Evolutionary conservation across 2,113 vertebrate genomes (phyloP).

Genomic region (Kryptolebias marmoratus): DNA sequence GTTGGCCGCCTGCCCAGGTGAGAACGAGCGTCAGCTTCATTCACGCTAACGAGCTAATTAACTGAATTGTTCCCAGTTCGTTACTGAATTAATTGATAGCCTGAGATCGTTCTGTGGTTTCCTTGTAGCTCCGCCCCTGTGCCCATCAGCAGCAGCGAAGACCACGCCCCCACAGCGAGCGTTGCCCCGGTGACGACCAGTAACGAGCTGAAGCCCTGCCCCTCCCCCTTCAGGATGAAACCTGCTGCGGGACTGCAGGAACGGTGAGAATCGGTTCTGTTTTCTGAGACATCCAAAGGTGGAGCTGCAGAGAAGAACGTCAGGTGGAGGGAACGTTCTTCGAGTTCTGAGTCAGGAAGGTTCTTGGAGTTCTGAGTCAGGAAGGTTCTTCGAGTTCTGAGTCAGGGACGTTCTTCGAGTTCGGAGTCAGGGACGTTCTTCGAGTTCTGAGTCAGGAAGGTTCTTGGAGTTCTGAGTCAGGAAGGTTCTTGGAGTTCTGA

Average conservation of each 20-base stretch:
- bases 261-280: conserved; percentile 74
- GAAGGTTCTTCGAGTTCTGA: too few relatives aligned
- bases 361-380: too few relatives aligned
- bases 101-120: background rate
- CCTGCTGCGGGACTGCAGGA: conserved; percentile 92
- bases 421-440: too few relatives aligned
- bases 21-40: background rate
- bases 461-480: too few relatives aligned
- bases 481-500: too few relatives aligned
- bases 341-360: too few relatives aligned
- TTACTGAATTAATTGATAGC: background rate
- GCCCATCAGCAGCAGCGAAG: conserved; percentile 13
- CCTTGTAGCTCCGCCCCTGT: conserved; percentile 29
- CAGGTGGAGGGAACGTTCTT: too few relatives aligned
- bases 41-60: too few relatives aligned
- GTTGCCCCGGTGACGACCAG: conserved; percentile 15
- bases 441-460: too few relatives aligned
- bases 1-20: conserved; percentile 54
- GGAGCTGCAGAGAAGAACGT: too few relatives aligned
- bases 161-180: conserved; percentile 30
- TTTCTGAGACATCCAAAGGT: background rate
- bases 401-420: too few relatives aligned
- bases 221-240: conserved; percentile 98
- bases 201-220: conserved; percentile 84
- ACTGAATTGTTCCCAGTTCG: too few relatives aligned